Conservation (phyloP, 2,113 vertebrate species). For the Enhydra lutris region DNA sequence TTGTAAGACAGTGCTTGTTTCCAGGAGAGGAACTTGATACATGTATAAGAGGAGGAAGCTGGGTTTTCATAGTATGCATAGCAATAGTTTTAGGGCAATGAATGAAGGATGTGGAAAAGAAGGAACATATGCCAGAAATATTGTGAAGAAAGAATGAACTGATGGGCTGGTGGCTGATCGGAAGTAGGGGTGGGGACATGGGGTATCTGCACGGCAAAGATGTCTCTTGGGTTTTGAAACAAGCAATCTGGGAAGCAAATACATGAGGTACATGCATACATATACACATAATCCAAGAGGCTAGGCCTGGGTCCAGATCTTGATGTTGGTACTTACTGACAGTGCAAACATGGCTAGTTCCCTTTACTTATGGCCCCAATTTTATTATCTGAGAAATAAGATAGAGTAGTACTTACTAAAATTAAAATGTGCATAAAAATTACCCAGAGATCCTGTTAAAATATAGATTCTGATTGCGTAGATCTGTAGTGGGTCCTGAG, state of each 20-base stretch:
- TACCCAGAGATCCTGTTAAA: not conserved
- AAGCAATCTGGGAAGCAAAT: not conserved
- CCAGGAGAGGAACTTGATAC: not conserved
- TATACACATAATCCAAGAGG: not conserved
- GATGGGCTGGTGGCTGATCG: not conserved
- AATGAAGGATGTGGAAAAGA: not conserved
- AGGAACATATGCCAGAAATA: not conserved
- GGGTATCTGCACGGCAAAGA: not conserved
- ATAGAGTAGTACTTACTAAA: slow-evolving; percentile 9
- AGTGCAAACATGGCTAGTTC: not conserved
- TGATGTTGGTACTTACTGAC: not conserved
- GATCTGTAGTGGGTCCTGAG: not conserved
- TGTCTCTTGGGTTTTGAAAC: not conserved
- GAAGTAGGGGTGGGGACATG: not conserved
- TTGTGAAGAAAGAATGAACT: not conserved
- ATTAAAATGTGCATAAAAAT: not conserved
- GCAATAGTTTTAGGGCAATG: not conserved
- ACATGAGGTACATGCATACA: not conserved
- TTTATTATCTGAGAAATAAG: slow-evolving; percentile 17
- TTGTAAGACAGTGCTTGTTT: not conserved
- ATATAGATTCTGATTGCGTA: not conserved
- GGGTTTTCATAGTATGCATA: slow-evolving; percentile 25
- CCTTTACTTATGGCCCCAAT: not conserved
- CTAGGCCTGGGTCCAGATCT: not conserved
- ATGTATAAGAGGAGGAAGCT: slow-evolving; percentile 1